Percentiles rank a stretch among this genome's conserved stretches.
phyloP scores from a whole-genome alignment of 2,113 vertebrate species.

The Blennius ocellaris region DNA sequence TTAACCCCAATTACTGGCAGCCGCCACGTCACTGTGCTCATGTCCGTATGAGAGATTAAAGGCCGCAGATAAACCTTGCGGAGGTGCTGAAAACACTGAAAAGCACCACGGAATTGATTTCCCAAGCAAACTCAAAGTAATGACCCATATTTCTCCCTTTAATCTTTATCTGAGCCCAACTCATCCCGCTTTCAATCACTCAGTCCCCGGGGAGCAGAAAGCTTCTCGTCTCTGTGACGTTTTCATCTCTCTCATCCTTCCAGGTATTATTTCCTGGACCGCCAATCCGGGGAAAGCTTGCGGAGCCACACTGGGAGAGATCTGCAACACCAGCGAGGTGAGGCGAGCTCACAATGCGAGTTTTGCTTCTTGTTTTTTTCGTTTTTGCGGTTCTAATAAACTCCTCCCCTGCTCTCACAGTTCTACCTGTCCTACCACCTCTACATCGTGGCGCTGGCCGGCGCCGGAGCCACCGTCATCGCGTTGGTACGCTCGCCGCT shows the following conservation, averaged over 20 bases:
- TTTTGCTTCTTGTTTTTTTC: not conserved
- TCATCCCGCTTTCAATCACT: slow-evolving; percentile 57
- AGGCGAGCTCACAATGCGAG: slow-evolving; percentile 21
- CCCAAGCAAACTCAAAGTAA: slow-evolving; percentile 5
- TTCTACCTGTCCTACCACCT: slow-evolving; percentile 99
- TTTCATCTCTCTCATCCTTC: slow-evolving; percentile 59
- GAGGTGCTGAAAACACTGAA: too few species aligned
- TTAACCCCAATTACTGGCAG: slow-evolving; percentile 63
- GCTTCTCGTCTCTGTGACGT: slow-evolving; percentile 38
- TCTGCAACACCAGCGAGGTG: slow-evolving; percentile 97
- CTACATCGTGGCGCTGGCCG: slow-evolving; percentile 97
- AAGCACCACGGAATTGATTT: not conserved
- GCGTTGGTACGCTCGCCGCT: slow-evolving; percentile 89
- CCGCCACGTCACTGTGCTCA: slow-evolving; percentile 1
- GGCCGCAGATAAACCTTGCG: too few species aligned
- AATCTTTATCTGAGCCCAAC: slow-evolving; percentile 61
- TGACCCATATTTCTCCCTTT: slow-evolving; percentile 62
- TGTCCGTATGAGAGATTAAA: too few species aligned
- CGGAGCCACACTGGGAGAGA: slow-evolving; percentile 90
- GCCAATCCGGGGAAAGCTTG: slow-evolving; percentile 94
- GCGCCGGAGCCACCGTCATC: slow-evolving; percentile 96
- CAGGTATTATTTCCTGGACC: slow-evolving; percentile 96
- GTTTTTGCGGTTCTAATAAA: too few species aligned
- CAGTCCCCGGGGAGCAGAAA: slow-evolving; percentile 45
- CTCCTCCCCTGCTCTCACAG: slow-evolving; percentile 72